phyloP scores from a whole-genome alignment of 2,113 vertebrate genomes.

The Cygnus atratus region DNA sequence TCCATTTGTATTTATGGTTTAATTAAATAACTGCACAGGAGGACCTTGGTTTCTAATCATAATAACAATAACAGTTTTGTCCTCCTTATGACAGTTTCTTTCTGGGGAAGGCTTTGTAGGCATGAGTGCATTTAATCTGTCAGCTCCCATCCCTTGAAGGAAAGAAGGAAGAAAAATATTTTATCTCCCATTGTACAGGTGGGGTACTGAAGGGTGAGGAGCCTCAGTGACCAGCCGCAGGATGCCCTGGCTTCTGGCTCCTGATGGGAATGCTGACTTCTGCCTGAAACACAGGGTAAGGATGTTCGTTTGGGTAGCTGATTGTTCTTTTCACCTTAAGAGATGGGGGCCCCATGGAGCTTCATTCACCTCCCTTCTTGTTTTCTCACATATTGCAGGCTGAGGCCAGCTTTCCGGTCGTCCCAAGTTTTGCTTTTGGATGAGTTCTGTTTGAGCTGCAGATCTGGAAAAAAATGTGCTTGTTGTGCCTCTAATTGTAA shows the following conservation, averaged over 20 bases:
- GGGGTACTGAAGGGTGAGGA: background rate
- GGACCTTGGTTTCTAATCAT: slow-evolving; percentile 18
- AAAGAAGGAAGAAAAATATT: background rate
- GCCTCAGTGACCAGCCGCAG: background rate
- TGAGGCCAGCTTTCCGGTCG: background rate
- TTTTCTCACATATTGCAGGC: background rate
- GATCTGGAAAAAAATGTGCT: background rate
- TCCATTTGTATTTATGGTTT: slow-evolving; percentile 56
- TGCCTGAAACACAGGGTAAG: background rate
- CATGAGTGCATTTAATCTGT: background rate
- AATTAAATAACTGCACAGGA: slow-evolving; percentile 55
- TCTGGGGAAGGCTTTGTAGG: background rate
- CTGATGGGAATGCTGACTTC: background rate
- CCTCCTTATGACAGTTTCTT: background rate
- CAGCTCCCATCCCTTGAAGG: background rate
- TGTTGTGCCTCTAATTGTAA: rapidly evolving
- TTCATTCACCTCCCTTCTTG: background rate
- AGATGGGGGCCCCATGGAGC: background rate
- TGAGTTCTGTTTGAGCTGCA: background rate
- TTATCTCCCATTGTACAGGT: rapidly evolving
- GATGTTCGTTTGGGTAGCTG: background rate
- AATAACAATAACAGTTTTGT: background rate
- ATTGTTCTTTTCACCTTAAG: background rate
- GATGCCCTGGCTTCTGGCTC: background rate
- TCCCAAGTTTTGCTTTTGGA: background rate